Base-by-base conservation (phyloP, 2,797 vertebrate species). In the Enteromius unitaeniatus region DNA sequence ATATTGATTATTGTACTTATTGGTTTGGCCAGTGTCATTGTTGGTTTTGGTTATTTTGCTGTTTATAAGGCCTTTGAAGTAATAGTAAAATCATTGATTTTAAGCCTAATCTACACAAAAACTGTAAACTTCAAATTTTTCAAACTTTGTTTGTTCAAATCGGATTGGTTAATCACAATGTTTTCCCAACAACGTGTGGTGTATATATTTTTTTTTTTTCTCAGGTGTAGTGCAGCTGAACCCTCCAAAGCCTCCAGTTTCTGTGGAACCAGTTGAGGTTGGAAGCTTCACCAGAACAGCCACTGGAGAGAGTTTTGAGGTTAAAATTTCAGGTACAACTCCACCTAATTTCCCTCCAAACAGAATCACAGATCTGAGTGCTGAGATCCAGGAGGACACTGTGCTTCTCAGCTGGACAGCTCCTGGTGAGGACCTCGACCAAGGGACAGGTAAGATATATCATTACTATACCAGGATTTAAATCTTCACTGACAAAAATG, bases 361-460 rank as follows among this genome's bases (percentile, higher is more conserved):
- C 84, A 93, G 78, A 91, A 91, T 95, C 80, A 89, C 40, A 42
- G 40, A 42, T 42, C 40, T 42, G 40, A 42, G 40, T 42, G 40
- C 40, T 42, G 40, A 42, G 65, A 83, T 84, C 73, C 79, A 85
- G 26, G 89, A 88, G 55, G 84, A 92, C 28, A 53, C 80, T 3
- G 86, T 93, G 68, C 21, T 84, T 83, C 89, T 94, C 26, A 91
- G 65, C 13, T 93, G 93, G 93, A 94, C 93, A 15, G 92, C 92
- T 31, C 91, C 93, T 26, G 94, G 93, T 76, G 91, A 88, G n/a
- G 83, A 93, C 79, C 91, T 90, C 9, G 93, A 95, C 65, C 77
- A 90, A 37, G 92, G 92, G 8, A 89, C 85, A 83, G 92, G 93
- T 95, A 93, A 28, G 72, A 1, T 2, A 47, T 53, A 34, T 4